Evolutionary conservation across 2,888 invertebrate genomes (phyloP), one percentile per base, ranked within the genome.

Genomic region (Proisotoma minuta): DNA sequence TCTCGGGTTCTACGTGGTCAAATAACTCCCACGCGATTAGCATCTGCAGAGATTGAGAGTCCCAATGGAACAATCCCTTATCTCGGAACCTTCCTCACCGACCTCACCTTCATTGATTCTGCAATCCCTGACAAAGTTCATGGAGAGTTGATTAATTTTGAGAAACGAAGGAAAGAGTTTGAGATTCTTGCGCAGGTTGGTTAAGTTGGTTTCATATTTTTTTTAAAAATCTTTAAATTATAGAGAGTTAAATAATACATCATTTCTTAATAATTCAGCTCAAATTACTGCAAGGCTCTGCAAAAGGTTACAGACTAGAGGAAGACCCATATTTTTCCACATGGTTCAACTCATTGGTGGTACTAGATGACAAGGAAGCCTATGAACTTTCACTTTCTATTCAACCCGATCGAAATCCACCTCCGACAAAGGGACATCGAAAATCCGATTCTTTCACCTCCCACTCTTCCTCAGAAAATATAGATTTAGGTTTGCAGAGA

Each of bases 101-200:
- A 99, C 79, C 84, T 99, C 70, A 97, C 96, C 1, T 97, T 98
- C 95, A 94, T 98, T 75, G 96, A 99, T 79, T 92, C 96, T 15
- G 97, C 97, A 34, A 91, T 89, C 76, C 91, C 92, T 0, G 94
- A 94, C 76, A 85, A 85, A 77, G 85, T 81, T 64, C 77, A 78
- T 22, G 84, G 85, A 49, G 89, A 89, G 65, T 82, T 98, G 52
- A 94, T 99, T 54, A 99, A 99, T 80, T 98, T 99, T 78, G 98
- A 99, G 78, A 99, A 99, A 79, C 85, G 94, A 61, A 82, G 97
- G 66, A 97, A 97, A 79, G 98, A 99, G 79, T 99, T 99, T 79
- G 99, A 99, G 80, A 92, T 99, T 24, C 82, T 99, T 65, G 98
- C 98, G 8, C 95, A 84, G 78, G 79, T 79, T 69, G n/a, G 40